Conservation (phyloP, 2,113 vertebrate species). For the Sinocyclocheilus anshuiensis region DNA sequence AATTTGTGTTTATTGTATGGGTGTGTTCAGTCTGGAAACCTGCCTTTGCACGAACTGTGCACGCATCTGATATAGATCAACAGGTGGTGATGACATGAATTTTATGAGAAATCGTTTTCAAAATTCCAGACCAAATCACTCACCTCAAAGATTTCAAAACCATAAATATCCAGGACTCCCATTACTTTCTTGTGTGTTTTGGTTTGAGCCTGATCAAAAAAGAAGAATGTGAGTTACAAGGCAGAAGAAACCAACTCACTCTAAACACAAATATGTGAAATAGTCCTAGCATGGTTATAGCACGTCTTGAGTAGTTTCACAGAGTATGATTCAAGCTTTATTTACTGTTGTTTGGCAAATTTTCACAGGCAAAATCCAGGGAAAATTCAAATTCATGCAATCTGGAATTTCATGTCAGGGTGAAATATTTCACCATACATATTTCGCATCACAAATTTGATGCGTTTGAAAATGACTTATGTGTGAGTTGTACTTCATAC, state of each 20-base stretch:
- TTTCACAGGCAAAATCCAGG: too few relatives aligned
- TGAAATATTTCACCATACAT: too few relatives aligned
- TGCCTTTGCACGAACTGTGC: background rate
- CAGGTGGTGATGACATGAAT: too few relatives aligned
- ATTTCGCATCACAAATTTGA: too few relatives aligned
- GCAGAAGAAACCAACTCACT: background rate
- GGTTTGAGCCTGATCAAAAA: conserved; percentile 83
- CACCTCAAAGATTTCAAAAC: conserved; percentile 99
- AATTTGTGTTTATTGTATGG: background rate
- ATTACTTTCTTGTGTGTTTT: conserved; percentile 98
- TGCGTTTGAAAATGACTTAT: background rate
- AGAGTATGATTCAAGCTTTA: too few relatives aligned
- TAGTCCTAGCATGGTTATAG: too few relatives aligned
- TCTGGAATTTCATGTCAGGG: too few relatives aligned
- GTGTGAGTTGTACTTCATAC: background rate
- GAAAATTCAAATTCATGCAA: too few relatives aligned
- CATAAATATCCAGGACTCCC: conserved; percentile 98
- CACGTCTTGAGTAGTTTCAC: too few relatives aligned
- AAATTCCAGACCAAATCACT: conserved; percentile 56
- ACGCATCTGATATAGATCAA: too few relatives aligned
- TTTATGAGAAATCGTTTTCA: background rate
- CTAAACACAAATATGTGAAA: background rate
- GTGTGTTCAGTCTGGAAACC: background rate
- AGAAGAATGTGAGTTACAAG: conserved; percentile 5
- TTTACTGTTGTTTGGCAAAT: too few relatives aligned